Conservation (phyloP, 2,113 vertebrate genomes). For the Coracopsis vasa region DNA sequence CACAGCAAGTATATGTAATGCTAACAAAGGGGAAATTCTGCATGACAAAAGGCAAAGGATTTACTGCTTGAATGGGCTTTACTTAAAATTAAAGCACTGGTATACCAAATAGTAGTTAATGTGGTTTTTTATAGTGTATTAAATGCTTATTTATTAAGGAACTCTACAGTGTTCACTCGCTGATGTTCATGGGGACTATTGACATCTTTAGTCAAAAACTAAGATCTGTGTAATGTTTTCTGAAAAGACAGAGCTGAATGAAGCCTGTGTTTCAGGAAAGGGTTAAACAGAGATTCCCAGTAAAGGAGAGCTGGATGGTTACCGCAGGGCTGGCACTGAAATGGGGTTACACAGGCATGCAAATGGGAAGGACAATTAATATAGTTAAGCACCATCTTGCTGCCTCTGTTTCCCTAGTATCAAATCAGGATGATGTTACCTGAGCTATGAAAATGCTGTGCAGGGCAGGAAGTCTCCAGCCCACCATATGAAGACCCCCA, state of each 20-base stretch:
- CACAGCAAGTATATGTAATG: neutral
- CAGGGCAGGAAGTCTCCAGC: neutral
- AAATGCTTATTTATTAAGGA: neutral
- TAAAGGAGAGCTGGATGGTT: neutral
- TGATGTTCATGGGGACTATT: rapidly evolving
- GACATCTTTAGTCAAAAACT: neutral
- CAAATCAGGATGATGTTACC: neutral
- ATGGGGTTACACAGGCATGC: neutral
- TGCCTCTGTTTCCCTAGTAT: neutral
- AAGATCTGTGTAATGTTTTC: neutral
- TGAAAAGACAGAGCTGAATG: neutral
- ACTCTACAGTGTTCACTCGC: neutral
- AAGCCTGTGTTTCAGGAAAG: neutral
- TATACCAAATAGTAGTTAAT: neutral
- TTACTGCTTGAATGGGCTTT: neutral
- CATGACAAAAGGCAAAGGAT: neutral
- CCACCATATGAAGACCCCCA: neutral
- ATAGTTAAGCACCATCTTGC: neutral
- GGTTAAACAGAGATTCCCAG: neutral
- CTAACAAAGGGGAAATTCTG: neutral
- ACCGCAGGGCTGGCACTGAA: neutral
- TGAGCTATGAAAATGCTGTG: neutral
- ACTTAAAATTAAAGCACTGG: neutral
- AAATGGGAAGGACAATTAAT: neutral
- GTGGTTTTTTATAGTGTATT: neutral